Base-by-base conservation (phyloP, 2,113 vertebrate genomes). In the Cariama cristata region DNA sequence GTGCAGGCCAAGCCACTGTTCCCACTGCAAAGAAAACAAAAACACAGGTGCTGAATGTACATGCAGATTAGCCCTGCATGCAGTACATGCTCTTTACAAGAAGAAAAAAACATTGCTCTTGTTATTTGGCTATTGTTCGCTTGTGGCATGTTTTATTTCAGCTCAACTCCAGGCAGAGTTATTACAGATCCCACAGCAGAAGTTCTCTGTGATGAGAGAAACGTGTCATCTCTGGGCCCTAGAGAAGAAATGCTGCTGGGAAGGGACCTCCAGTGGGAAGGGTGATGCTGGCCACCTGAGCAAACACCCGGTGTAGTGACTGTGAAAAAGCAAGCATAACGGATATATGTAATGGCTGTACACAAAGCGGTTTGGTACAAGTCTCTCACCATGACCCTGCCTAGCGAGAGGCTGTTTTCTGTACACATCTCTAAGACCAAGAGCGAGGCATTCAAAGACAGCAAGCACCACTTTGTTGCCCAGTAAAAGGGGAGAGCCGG, bases 21-120 rank as follows among this genome's bases (percentile, higher is more conserved):
- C 95, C 93, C 82, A 87, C 90, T 81, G 87, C 94, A 98, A 98
- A 93, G 95, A 97, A 98, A 98, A 98, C 97, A 98, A 94, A 98
- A 98, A 93, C 91, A 97, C 98, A 98, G 98, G 97, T 98, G 98
- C 95, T 96, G 97, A 95, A 90, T 23, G 63, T 93, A 81, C 66
- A 27, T 79, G 92, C 97, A 94, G 97, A 96, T 89, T 84, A 93
- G 93, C 94, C 55, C 94, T 64, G 82, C 89, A 72, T 79, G 92
- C 93, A 79, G 96, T 95, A 67, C 94, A 53, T 6, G 72, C 91
- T 97, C 95, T 98, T 97, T 96, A 97, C 97, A 94, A 91, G 81
- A 94, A 96, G 92, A 62, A 95, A 88, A 88, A 96, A 97, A 86
- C 28, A 10, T 79, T 7, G 7, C 62, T 93, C 93, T 86, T 76